These are phyloP conservation scores for Scaptomyza montana DNA, from an alignment of 1,140 invertebrate species.

Conservation along the genomic window DNA sequence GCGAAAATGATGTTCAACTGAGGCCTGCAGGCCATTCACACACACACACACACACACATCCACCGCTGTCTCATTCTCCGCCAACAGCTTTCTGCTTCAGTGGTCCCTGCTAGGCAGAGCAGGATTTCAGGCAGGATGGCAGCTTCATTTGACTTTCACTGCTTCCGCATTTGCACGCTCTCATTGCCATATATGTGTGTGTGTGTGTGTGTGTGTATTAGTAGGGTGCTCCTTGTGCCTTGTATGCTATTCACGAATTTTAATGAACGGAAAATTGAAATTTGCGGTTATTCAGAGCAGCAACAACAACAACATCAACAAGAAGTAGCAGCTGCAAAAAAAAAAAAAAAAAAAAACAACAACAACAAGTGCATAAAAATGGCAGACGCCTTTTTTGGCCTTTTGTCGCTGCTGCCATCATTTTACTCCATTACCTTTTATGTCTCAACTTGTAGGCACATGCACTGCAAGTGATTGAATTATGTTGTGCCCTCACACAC, in stretches of 20 bases:
- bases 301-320: constrained; percentile 11
- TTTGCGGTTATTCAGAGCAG: constrained; percentile 56
- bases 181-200: constrained; percentile 27
- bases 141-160: constrained; percentile 51
- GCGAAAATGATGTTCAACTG: constrained; percentile 54
- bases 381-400: constrained; percentile 4
- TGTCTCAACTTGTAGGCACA: constrained; percentile 37
- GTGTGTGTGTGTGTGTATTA: constrained; percentile 9
- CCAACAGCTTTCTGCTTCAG: neutral
- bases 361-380: constrained; percentile 12
- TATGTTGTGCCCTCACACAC: constrained; percentile 43
- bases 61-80: neutral
- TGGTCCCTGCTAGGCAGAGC: neutral
- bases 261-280: constrained; percentile 76
- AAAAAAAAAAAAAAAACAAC: neutral
- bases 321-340: constrained; percentile 5
- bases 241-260: constrained; percentile 68
- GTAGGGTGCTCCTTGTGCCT: constrained; percentile 23
- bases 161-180: constrained; percentile 36
- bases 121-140: constrained; percentile 8
- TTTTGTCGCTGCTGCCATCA: constrained; percentile 4
- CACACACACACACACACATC: neutral
- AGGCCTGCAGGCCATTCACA: constrained; percentile 28
- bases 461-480: constrained; percentile 63
- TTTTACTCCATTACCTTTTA: constrained; percentile 17